These are phyloP conservation scores for Protonibea diacanthus DNA, from an alignment of 2,797 vertebrate genomes.

Conservation along the genomic window DNA sequence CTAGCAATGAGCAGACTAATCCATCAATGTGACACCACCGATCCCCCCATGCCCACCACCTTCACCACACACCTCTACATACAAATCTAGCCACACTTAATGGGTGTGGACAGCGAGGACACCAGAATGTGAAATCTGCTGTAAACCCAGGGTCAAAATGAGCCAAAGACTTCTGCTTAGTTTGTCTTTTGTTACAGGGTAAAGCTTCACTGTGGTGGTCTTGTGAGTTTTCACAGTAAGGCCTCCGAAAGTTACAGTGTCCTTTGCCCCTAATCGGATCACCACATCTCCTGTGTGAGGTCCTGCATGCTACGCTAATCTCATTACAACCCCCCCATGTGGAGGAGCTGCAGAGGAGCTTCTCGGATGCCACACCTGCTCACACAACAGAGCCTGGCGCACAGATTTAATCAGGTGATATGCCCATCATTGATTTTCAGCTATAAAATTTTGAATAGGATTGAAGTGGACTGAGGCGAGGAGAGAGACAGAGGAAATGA, in stretches of 20 bases:
- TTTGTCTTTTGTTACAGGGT: slow-evolving; percentile 9
- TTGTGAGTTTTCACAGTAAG: slow-evolving; percentile 39
- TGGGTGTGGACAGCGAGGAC: slow-evolving; percentile 2
- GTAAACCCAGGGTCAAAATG: slow-evolving; percentile 21
- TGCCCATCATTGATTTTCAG: slow-evolving; percentile 60
- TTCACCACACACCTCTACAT: slow-evolving; percentile 38
- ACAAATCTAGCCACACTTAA: slow-evolving; percentile 26
- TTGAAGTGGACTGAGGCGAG: slow-evolving; percentile 27
- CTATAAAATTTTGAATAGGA: slow-evolving; percentile 42
- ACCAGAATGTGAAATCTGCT: neutral
- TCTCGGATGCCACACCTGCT: slow-evolving; percentile 58
- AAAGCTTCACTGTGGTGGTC: neutral
- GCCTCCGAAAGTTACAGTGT: slow-evolving; percentile 63
- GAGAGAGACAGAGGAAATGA: slow-evolving; percentile 22
- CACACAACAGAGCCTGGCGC: slow-evolving; percentile 42
- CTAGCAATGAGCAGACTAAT: slow-evolving; percentile 77
- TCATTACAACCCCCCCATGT: slow-evolving; percentile 58
- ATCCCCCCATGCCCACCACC: slow-evolving; percentile 44
- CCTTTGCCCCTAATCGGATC: slow-evolving; percentile 74
- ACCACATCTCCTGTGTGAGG: slow-evolving; percentile 52
- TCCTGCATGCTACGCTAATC: slow-evolving; percentile 65
- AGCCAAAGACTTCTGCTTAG: slow-evolving; percentile 16
- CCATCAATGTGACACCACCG: slow-evolving; percentile 80
- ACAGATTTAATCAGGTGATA: slow-evolving; percentile 68
- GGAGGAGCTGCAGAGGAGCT: slow-evolving; percentile 43